Conservation (phyloP, 2,113 vertebrate species). For the Aphyosemion australe region DNA sequence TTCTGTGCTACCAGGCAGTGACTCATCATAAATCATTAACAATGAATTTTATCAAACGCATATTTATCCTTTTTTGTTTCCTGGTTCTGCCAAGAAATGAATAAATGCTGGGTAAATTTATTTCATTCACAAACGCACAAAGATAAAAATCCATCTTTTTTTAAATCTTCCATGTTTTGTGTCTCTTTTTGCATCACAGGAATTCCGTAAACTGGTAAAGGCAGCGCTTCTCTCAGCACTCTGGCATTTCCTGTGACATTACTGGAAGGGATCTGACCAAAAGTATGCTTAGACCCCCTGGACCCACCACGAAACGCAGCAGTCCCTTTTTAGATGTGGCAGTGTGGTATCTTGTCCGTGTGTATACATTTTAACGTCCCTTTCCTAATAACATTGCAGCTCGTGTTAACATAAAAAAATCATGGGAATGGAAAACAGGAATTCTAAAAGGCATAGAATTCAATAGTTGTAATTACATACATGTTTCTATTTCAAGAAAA, state of each 20-base stretch:
- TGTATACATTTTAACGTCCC: conserved; percentile 7
- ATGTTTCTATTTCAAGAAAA: background rate
- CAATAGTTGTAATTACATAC: background rate
- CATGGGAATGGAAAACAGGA: background rate
- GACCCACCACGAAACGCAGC: conserved; percentile 20
- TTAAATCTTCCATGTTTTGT: background rate
- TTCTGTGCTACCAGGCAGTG: conserved; percentile 1
- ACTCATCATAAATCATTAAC: conserved; percentile 8
- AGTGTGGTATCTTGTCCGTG: conserved; percentile 3
- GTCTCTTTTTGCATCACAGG: conserved; percentile 45
- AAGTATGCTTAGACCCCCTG: conserved; percentile 8
- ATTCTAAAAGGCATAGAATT: background rate
- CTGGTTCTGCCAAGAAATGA: conserved; percentile 3
- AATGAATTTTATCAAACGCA: conserved; percentile 4
- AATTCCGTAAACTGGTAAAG: conserved; percentile 39
- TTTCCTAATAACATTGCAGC: background rate
- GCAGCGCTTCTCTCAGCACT: conserved; percentile 58
- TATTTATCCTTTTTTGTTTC: background rate
- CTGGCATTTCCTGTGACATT: conserved; percentile 76
- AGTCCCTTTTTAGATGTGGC: conserved; percentile 27
- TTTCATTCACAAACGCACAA: background rate
- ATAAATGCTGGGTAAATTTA: background rate
- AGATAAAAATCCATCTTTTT: no score
- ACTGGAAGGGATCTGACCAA: conserved; percentile 61
- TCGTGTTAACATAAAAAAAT: no score